A percentile compares a stretch with the other conserved stretches of the same genome.
These are phyloP conservation scores for Cygnus olor DNA, from an alignment of 2,797 vertebrate species.

Conservation along the genomic window DNA sequence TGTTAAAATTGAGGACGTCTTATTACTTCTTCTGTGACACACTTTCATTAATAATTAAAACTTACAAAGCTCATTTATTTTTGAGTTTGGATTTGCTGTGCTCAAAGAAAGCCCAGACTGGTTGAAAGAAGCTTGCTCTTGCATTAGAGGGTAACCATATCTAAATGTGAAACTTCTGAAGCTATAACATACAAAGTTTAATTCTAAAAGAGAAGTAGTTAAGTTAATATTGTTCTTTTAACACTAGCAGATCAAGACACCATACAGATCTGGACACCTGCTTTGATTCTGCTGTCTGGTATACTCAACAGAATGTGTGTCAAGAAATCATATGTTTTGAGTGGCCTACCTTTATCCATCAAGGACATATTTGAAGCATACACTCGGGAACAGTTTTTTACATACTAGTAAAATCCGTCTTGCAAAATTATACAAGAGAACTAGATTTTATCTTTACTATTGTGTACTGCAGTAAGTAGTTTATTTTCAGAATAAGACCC, in stretches of 20 bases:
- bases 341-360: not conserved
- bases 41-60: conserved; percentile 4
- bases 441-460: not conserved
- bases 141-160: not conserved
- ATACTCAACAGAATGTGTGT: not conserved
- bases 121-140: not conserved
- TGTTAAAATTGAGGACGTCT: not conserved
- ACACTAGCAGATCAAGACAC: not conserved
- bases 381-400: not conserved
- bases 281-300: not conserved
- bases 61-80: not conserved
- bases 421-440: not conserved
- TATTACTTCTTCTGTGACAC: not conserved
- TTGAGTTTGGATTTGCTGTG: not conserved
- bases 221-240: not conserved
- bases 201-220: not conserved
- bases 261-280: not conserved
- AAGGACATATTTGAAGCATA: not conserved
- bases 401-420: not conserved
- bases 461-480: not conserved
- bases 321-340: not conserved
- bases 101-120: not conserved
- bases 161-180: not conserved
- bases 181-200: not conserved
- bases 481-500: not conserved